Evolutionary conservation across 2,113 vertebrate species (phyloP).

Genomic region (Sorex araneus): DNA sequence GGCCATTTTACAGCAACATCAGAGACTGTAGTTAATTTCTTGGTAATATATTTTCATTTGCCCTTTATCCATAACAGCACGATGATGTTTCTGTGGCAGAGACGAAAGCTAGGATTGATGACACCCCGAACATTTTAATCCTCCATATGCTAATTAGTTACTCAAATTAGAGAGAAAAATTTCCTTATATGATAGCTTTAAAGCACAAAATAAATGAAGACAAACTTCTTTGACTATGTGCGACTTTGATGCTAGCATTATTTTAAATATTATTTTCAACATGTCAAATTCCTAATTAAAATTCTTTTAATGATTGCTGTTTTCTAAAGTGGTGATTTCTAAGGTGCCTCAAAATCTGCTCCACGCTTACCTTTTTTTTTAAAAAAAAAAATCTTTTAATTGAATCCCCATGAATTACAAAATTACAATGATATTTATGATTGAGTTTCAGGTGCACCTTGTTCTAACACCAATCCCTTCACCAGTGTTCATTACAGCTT

Average conservation of each 20-base stretch:
- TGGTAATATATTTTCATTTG: constrained; percentile 74
- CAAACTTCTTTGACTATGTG: constrained; percentile 53
- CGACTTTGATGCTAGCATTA: constrained; percentile 16
- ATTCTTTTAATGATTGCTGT: neutral
- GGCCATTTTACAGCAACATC: constrained; percentile 46
- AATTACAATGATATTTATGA: too few relatives aligned
- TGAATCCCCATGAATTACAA: too few relatives aligned
- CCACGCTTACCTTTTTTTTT: neutral
- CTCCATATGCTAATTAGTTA: constrained; percentile 62
- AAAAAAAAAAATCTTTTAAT: too few relatives aligned
- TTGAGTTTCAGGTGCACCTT: too few relatives aligned
- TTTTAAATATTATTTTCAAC: constrained; percentile 56
- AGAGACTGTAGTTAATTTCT: constrained; percentile 62
- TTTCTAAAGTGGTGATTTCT: neutral
- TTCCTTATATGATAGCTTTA: constrained; percentile 61
- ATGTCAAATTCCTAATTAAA: constrained; percentile 6
- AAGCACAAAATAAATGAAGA: constrained; percentile 63
- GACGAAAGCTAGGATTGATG: constrained; percentile 66
- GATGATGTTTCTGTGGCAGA: constrained; percentile 67
- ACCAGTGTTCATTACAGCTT: neutral
- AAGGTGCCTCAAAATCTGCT: neutral
- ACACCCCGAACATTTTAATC: constrained; percentile 56
- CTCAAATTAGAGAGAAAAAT: constrained; percentile 66
- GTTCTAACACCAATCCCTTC: too few relatives aligned
- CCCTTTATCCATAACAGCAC: constrained; percentile 57